Evolutionary conservation across 2,113 vertebrate genomes (phyloP), one percentile per base, ranked within the genome.

Genomic region (Odontesthes bonariensis): DNA sequence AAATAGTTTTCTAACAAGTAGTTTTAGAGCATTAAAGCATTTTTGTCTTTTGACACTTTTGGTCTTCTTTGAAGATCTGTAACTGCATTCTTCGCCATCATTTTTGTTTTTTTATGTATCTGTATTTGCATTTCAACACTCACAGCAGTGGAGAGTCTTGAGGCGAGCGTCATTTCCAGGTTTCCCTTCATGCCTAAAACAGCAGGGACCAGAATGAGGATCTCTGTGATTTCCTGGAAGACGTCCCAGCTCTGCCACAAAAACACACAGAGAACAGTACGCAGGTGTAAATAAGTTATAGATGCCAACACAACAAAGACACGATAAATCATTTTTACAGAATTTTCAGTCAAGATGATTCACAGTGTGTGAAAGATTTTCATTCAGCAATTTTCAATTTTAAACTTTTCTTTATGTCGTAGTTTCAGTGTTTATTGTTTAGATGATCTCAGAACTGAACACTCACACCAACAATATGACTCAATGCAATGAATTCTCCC

Each of bases 181-280:
- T 99, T 99, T 5, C 97, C 97, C 90, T 99, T 99, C 87, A 99
- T 95, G 31, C 98, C 98, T 83, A 99, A 93, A 54, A 98, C 82
- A 55, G 96, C 94, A 40, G 97, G 96, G 64, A 98, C 96, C 90
- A 99, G 82, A 20, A 97, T 99, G 62, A 98, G 92, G 65, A 99
- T 81, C 77, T 96, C 96, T 0, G 95, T 94, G 31, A 98, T 90
- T 23, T 94, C 95, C 77, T 88, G 86, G 81, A 99, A 99, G 54
- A 97, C 96, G 0, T 94, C 92, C 97, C 97, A 99, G 91, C 95
- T 95, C 98, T 99, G 87, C 3, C 69, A 81, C 9, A 53, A 52
- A 77, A 85, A 69, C 27, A 69, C 38, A 82, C 20, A 65, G 8
- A 47, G 3, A 17, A 32, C 4, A 60, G 69, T 23, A n/a, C 6